phyloP scores from a whole-genome alignment of 2,888 invertebrate genomes.

The Teleiodes luculella region DNA sequence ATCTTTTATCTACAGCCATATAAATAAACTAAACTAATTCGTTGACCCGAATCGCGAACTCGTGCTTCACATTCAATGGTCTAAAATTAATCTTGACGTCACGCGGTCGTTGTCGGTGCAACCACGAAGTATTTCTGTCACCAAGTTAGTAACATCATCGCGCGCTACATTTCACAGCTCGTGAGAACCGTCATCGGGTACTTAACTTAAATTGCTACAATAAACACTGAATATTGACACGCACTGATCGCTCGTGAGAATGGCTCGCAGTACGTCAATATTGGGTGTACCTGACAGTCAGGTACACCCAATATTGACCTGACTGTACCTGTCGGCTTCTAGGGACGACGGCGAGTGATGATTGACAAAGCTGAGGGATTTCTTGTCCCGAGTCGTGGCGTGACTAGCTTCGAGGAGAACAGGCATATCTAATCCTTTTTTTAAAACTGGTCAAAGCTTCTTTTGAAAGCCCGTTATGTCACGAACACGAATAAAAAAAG shows the following conservation, averaged over 20 bases:
- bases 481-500: not conserved
- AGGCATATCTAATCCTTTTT: too few species aligned
- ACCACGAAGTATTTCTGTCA: conserved; percentile 46
- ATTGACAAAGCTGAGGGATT: conserved; percentile 2
- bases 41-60: conserved; percentile 51
- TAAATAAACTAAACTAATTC: conserved; percentile 21
- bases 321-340: not conserved
- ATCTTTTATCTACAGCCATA: too few species aligned
- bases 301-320: not conserved
- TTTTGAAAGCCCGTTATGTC: not conserved
- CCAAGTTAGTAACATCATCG: conserved; percentile 24
- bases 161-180: conserved; percentile 16
- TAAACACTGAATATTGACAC: conserved; percentile 61
- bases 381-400: not conserved
- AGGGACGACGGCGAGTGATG: not conserved
- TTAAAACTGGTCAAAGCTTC: too few species aligned
- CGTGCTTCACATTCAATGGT: conserved; percentile 38
- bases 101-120: conserved; percentile 46
- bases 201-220: conserved; percentile 50
- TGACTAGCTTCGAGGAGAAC: not conserved
- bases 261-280: conserved; percentile 60
- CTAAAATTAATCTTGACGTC: conserved; percentile 58
- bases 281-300: conserved; percentile 33
- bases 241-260: conserved; percentile 68
- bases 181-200: conserved; percentile 24